Conservation (phyloP, 2,888 invertebrate species). For the Pseudococcus longispinus region DNA sequence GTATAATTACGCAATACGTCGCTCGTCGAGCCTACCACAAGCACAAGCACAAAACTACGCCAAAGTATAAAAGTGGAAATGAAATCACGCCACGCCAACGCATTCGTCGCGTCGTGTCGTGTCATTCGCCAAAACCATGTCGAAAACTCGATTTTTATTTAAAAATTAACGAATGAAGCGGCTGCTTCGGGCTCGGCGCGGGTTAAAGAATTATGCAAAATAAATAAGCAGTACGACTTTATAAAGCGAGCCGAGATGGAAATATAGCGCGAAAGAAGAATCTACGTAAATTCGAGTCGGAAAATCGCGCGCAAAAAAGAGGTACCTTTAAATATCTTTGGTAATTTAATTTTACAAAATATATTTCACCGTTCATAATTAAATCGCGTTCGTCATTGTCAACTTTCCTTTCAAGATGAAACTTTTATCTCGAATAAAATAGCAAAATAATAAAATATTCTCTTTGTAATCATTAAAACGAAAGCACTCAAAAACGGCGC, state of each 20-base stretch:
- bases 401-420: slow-evolving; percentile 31
- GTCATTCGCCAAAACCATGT: background rate
- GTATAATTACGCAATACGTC: background rate
- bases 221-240: slow-evolving; percentile 11
- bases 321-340: slow-evolving; percentile 36
- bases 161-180: slow-evolving; percentile 26
- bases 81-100: slow-evolving; percentile 6
- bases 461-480: slow-evolving; percentile 34
- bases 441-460: slow-evolving; percentile 45
- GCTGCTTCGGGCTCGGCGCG: background rate
- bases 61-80: background rate
- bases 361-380: slow-evolving; percentile 33
- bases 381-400: slow-evolving; percentile 41
- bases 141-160: slow-evolving; percentile 34
- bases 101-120: too few species aligned
- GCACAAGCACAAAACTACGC: background rate
- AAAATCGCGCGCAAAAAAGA: slow-evolving; percentile 25
- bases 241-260: background rate
- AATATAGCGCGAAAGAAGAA: background rate
- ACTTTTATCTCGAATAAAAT: slow-evolving; percentile 42
- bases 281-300: slow-evolving; percentile 4
- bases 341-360: slow-evolving; percentile 40
- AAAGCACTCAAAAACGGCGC: slow-evolving; percentile 10
- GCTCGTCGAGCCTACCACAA: background rate
- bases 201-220: slow-evolving; percentile 38